Percentiles rank a stretch among this genome's conserved stretches.
phyloP scores from a whole-genome alignment of 2,888 invertebrate genomes.

The Glomeris marginata region DNA sequence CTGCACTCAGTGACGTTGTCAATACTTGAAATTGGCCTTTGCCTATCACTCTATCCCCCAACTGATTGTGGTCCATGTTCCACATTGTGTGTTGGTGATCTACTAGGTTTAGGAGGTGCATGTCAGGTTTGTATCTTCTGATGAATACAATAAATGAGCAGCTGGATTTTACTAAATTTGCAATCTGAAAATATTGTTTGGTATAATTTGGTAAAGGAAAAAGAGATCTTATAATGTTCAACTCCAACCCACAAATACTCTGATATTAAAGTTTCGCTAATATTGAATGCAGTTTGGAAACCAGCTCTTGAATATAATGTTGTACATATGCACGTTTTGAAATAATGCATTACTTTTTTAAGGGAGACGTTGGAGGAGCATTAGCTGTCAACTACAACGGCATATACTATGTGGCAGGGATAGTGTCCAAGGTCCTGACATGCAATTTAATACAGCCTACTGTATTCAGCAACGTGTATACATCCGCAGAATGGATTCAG shows the following conservation, averaged over 20 bases:
- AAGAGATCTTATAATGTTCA: too few species aligned
- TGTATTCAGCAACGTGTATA: slow-evolving; percentile 2
- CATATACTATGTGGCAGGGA: slow-evolving; percentile 6
- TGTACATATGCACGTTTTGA: neutral
- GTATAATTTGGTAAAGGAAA: too few species aligned
- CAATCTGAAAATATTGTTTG: too few species aligned
- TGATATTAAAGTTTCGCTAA: too few species aligned
- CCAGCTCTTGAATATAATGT: too few species aligned
- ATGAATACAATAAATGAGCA: too few species aligned
- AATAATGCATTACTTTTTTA: neutral
- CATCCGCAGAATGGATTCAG: slow-evolving; percentile 1
- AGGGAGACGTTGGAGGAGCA: slow-evolving; percentile 10
- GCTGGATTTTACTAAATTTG: too few species aligned
- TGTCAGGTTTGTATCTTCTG: slow-evolving; percentile 4
- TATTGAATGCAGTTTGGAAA: too few species aligned
- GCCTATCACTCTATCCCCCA: neutral
- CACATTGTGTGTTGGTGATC: slow-evolving; percentile 6
- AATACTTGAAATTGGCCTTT: neutral
- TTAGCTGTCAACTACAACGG: neutral
- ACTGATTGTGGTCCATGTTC: neutral
- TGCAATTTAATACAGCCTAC: neutral
- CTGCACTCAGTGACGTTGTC: slow-evolving; percentile 6
- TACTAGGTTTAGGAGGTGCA: neutral
- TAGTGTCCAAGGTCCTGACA: slow-evolving; percentile 8
- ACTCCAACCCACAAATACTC: too few species aligned